Evolutionary conservation across 2,797 vertebrate species (phyloP).

Genomic region (Kryptopterus vitreolus): DNA sequence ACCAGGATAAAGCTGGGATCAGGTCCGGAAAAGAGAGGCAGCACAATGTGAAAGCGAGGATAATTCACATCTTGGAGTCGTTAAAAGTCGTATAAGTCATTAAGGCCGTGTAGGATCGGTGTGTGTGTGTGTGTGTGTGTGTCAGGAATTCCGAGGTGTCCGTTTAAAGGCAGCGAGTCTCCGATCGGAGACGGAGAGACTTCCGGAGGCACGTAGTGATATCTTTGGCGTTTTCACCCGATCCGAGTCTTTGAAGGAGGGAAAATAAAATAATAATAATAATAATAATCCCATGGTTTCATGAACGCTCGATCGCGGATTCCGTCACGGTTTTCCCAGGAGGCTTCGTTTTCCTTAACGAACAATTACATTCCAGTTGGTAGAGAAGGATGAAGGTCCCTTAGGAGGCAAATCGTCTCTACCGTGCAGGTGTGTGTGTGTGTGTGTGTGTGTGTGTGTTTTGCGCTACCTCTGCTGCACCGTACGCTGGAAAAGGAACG

Average conservation of each 20-base stretch:
- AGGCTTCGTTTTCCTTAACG: conserved; percentile 46
- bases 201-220: conserved; percentile 54
- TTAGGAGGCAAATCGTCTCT: conserved; percentile 25
- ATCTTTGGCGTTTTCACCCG: conserved; percentile 35
- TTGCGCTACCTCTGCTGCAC: conserved; percentile 76
- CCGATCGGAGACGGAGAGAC: neutral
- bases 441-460: too few species aligned
- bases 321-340: neutral
- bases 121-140: too few species aligned
- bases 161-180: conserved; percentile 11
- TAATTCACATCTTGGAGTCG: conserved; percentile 33
- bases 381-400: conserved; percentile 71
- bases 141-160: too few species aligned
- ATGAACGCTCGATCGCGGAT: conserved; percentile 14
- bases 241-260: conserved; percentile 26
- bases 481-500: conserved; percentile 76
- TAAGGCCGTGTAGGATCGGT: conserved; percentile 60
- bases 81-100: too few species aligned
- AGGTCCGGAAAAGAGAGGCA: conserved; percentile 66
- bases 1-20: conserved; percentile 55
- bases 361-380: conserved; percentile 81
- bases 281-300: neutral
- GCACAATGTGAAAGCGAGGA: conserved; percentile 56
- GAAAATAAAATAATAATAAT: neutral
- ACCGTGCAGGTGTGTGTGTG: too few species aligned